A percentile compares a stretch with the other conserved stretches of the same genome.
Evolutionary conservation across 2,113 vertebrate genomes (phyloP).

Genomic region (Dasyornis broadbenti): DNA sequence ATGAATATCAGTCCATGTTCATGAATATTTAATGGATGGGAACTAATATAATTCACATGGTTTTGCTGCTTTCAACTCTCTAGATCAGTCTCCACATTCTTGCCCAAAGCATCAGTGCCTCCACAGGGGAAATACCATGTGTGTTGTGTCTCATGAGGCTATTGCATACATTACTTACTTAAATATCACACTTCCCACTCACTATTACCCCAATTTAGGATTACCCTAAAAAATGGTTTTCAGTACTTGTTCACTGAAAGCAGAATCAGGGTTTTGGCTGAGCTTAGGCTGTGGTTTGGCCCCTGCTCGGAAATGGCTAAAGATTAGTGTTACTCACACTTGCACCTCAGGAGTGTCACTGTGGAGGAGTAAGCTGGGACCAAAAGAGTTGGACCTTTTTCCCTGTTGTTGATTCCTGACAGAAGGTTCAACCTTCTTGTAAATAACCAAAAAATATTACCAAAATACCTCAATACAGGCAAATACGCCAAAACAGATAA

Average conservation of each 20-base stretch:
- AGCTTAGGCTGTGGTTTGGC: not conserved
- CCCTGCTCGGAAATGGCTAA: not conserved
- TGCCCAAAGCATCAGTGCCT: not conserved
- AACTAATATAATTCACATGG: conserved; percentile 4
- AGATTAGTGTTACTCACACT: not conserved
- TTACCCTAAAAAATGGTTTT: not conserved
- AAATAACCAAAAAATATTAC: not conserved
- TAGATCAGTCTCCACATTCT: not conserved
- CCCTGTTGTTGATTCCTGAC: not conserved
- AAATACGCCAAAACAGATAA: not conserved
- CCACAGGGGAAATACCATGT: not conserved
- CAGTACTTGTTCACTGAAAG: not conserved
- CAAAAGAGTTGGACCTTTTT: not conserved
- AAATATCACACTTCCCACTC: not conserved
- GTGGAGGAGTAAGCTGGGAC: not conserved
- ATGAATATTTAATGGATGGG: not conserved
- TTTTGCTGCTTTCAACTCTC: not conserved
- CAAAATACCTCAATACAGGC: not conserved
- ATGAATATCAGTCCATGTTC: not conserved
- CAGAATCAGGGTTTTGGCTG: not conserved
- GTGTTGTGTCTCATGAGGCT: not conserved
- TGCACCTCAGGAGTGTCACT: not conserved
- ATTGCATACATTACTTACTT: not conserved
- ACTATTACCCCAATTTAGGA: not conserved
- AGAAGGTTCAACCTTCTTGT: not conserved